Base-by-base conservation (phyloP, 2,888 invertebrate genomes). In the Cremastobaeus sp. region DNA sequence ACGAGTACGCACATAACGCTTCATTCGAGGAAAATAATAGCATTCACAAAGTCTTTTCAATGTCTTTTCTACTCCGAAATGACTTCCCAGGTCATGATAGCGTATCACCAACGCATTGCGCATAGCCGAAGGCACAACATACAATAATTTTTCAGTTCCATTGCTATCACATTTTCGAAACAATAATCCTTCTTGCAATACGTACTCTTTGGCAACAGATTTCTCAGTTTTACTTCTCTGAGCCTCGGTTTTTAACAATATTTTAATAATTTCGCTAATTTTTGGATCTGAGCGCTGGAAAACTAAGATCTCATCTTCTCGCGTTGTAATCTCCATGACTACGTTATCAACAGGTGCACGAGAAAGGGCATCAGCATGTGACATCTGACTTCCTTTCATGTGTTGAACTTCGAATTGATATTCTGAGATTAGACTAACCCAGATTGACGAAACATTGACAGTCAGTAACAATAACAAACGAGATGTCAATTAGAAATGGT, bases 1-100 rank as follows among this genome's bases (percentile, higher is more conserved):
- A 39, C 77, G 77, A 1, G 43, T 8, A 15, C 66, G 17, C 0
- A 78, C 59, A 52, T 80, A 80, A 1, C 70, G 20, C 21, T 62
- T 37, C 55, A 77, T 55, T 0, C 69, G 21, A 0, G 73, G 70
- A 25, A 80, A 79, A 50, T 76, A 77, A 60, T 78, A 81, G n/a
- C 52, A 11, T 5, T 69, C 8, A 1, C 41, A 14, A 11, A 80
- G 25, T 25, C 55, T 34, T 3, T 28, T 47, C 2, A 76, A 9
- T 6, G 72, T 77, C 30, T 71, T 32, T 5, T 79, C 76, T 0
- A 77, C 4, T 2, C 76, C 76, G 8, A 71, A 55, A 55, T 81
- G 79, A 17, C 77, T 74, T 4, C 17, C 9, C 3, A 37, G 9
- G 9, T 37, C 17, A 37, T 37, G 41, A 12, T 50, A 45, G 9